phyloP scores from a whole-genome alignment of 2,888 invertebrate genomes.

The Plutella xylostella region DNA sequence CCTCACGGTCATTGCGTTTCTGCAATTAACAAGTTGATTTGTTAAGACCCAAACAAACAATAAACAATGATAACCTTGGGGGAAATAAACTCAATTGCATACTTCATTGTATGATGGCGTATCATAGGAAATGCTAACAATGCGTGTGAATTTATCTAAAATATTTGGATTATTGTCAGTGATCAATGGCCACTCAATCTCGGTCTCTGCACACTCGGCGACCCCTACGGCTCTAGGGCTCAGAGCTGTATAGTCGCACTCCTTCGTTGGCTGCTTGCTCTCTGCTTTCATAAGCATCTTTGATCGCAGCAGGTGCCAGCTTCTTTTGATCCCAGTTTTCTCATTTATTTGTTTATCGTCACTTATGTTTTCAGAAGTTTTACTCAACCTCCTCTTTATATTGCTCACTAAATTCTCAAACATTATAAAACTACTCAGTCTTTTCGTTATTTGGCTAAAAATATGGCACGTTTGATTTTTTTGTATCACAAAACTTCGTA shows the following conservation, averaged over 20 bases:
- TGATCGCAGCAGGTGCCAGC: constrained; percentile 42
- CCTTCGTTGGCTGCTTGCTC: constrained; percentile 20
- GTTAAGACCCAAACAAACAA: too few species aligned
- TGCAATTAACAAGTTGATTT: constrained; percentile 46
- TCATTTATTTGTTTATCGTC: constrained; percentile 31
- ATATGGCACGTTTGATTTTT: constrained; percentile 45
- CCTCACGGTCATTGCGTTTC: constrained; percentile 93
- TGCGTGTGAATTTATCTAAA: constrained; percentile 60
- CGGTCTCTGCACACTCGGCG: constrained; percentile 50
- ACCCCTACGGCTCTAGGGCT: constrained; percentile 68
- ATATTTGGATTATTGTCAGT: constrained; percentile 58
- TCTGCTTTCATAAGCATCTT: constrained; percentile 38
- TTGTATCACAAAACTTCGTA: constrained; percentile 18
- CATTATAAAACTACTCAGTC: constrained; percentile 62
- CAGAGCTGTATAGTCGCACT: constrained; percentile 52
- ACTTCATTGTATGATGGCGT: constrained; percentile 35
- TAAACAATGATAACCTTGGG: too few species aligned
- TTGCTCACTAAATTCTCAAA: constrained; percentile 54
- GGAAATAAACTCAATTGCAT: constrained; percentile 17
- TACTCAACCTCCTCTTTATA: constrained; percentile 54
- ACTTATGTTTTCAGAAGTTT: constrained; percentile 36
- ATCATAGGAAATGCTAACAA: constrained; percentile 40
- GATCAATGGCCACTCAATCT: constrained; percentile 68
- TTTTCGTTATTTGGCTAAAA: constrained; percentile 40
- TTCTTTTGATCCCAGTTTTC: constrained; percentile 41